Conservation (phyloP, 2,888 invertebrate species). For the Caenorhabditis plicata region DNA sequence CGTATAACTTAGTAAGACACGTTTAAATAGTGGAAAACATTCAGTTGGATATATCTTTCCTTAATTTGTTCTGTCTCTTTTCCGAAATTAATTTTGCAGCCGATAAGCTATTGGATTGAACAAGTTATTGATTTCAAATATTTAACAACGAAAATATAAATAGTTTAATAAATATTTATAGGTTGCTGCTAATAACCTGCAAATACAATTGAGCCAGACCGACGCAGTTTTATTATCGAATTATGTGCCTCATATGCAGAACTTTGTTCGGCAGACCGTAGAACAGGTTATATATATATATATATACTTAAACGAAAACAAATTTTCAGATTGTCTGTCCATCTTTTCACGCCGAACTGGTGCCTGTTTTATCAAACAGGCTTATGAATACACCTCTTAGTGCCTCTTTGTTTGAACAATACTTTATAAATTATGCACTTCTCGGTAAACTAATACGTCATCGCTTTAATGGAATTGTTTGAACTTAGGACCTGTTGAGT, state of each 20-base stretch:
- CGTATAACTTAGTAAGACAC: no score
- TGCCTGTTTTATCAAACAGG: slow-evolving; percentile 63
- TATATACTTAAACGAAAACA: neutral
- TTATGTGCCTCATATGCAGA: slow-evolving; percentile 59
- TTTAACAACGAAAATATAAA: neutral
- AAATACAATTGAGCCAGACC: slow-evolving; percentile 50
- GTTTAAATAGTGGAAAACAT: no score
- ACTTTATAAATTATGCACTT: slow-evolving; percentile 64
- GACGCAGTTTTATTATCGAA: slow-evolving; percentile 55
- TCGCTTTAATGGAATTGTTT: no score
- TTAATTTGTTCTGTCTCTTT: no score
- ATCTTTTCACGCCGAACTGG: slow-evolving; percentile 62
- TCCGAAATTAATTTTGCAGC: no score
- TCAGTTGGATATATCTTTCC: no score
- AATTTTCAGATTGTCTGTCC: slow-evolving; percentile 58
- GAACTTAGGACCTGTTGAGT: slow-evolving; percentile 55
- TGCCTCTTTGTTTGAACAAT: slow-evolving; percentile 64
- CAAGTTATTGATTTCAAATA: no score
- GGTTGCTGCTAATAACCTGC: slow-evolving; percentile 54
- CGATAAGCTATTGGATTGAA: no score
- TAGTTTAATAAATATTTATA: slow-evolving; percentile 1
- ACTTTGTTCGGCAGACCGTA: slow-evolving; percentile 54
- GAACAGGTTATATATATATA: slow-evolving; percentile 44
- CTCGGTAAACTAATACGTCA: slow-evolving; percentile 28
- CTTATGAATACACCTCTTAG: slow-evolving; percentile 63